phyloP scores from a whole-genome alignment of 2,797 vertebrate species.

The Odontamblyopus rebecca region DNA sequence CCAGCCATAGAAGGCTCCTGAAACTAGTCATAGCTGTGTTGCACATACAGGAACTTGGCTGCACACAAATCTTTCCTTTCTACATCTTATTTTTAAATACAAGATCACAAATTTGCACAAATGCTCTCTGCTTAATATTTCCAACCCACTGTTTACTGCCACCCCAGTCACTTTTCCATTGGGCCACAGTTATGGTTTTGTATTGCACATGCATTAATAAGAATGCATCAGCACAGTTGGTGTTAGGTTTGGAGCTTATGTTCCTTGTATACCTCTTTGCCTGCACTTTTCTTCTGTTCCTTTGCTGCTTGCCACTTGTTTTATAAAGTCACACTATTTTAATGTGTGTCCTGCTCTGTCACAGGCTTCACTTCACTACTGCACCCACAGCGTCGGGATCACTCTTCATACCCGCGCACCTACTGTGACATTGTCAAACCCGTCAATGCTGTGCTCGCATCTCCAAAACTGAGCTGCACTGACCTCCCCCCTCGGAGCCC shows the following conservation, averaged over 20 bases:
- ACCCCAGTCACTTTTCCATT: constrained; percentile 40
- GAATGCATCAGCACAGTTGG: constrained; percentile 15
- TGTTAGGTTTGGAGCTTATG: constrained; percentile 30
- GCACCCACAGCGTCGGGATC: constrained; percentile 57
- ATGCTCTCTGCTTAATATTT: constrained; percentile 67
- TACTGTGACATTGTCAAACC: constrained; percentile 64
- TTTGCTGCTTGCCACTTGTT: constrained; percentile 55
- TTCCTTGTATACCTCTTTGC: constrained; percentile 37
- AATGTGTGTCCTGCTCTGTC: constrained; percentile 56
- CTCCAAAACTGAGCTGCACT: constrained; percentile 61
- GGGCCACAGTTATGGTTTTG: constrained; percentile 39
- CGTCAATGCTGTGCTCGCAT: background rate
- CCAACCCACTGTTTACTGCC: constrained; percentile 25
- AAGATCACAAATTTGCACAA: constrained; percentile 7
- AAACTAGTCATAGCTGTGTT: constrained; percentile 55
- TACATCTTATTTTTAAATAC: constrained; percentile 19
- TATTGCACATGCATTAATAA: constrained; percentile 26
- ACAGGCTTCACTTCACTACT: constrained; percentile 60
- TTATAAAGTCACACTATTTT: constrained; percentile 48
- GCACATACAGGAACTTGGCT: constrained; percentile 81
- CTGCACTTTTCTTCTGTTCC: constrained; percentile 61
- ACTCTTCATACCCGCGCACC: constrained; percentile 44
- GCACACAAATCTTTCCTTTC: constrained; percentile 36
- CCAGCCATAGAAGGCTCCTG: constrained; percentile 43
- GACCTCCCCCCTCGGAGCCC: constrained; percentile 72